Evolutionary conservation across 2,113 vertebrate genomes (phyloP).

Genomic region (Mirounga angustirostris): DNA sequence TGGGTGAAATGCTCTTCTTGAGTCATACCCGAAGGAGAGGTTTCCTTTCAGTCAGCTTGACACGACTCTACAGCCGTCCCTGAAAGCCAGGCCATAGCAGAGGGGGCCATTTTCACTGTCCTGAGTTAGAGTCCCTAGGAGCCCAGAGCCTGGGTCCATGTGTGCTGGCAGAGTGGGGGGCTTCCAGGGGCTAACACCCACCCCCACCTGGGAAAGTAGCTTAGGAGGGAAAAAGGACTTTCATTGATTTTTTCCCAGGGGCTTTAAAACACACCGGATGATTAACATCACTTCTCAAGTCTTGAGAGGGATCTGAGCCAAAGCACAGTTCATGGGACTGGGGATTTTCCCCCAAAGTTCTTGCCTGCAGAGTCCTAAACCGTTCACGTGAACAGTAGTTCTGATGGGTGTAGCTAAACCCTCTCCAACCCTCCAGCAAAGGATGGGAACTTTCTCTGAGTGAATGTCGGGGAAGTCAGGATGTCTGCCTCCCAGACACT

Average conservation of each 20-base stretch:
- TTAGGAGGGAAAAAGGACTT: neutral
- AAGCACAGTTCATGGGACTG: conserved; percentile 64
- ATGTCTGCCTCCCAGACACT: neutral
- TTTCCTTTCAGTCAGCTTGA: conserved; percentile 71
- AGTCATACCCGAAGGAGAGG: conserved; percentile 15
- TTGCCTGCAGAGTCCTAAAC: conserved; percentile 52
- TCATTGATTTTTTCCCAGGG: neutral
- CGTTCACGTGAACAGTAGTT: neutral
- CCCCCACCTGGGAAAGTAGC: rapidly evolving
- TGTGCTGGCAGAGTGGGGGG: neutral
- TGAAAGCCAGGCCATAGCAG: conserved; percentile 13
- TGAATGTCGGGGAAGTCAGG: rapidly evolving
- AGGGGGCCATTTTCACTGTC: neutral
- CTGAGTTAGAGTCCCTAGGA: neutral
- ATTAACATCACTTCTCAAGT: conserved; percentile 42
- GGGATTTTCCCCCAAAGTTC: conserved; percentile 33
- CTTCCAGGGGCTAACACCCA: rapidly evolving
- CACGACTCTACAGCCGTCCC: rapidly evolving
- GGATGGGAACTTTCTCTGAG: conserved; percentile 1
- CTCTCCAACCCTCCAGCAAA: neutral
- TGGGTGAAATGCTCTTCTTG: conserved; percentile 36
- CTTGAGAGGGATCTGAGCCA: conserved; percentile 57
- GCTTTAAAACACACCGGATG: conserved; percentile 68
- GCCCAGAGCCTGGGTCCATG: neutral
- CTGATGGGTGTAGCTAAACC: neutral